Evolutionary conservation across 1,140 invertebrate species (phyloP), one percentile per base, ranked within the genome.

Genomic region (Phocides pigmalion): DNA sequence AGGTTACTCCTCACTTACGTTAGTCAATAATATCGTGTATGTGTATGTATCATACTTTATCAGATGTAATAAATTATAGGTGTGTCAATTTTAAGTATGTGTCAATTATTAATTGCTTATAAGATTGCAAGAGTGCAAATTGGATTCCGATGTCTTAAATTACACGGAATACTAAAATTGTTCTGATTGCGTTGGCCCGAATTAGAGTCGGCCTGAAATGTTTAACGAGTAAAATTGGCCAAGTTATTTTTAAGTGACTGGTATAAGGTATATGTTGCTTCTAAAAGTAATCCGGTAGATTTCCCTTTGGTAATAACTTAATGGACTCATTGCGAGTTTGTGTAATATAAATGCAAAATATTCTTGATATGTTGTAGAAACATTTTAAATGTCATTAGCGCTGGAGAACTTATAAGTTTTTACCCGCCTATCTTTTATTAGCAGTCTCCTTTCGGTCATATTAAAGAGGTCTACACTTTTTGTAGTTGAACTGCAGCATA

Each of bases 341-440:
- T 56, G 53, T 58, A 58, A 58, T 58, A 44, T 58, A 58, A 58
- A 58, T 58, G 41, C 22, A 53, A 51, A 54, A 53, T 49, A 47
- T 64, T 16, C 22, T 58, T 58, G 25, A 28, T 46, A 44, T 46
- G 11, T 32, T 46, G 53, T 42, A 17, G 54, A 41, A 19, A 41
- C 46, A 28, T 58, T 58, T 58, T 58, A 58, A 58, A 58, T 58
- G 41, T 32, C 20, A 58, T 58, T 58, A 28, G 25, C 9, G 9
- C 25, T 1, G 9, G 25, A 28, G 25, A 4, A 4, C 1, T 8
- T 28, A 28, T 3, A 28, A 4, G 25, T 4, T 8, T 8, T 28
- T 28, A 8, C 25, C 25, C 1, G 4, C 5, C 5, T 28, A 8
- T 28, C 25, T 8, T 28, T 28, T 8, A 5, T 8, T 28, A 8